phyloP scores from a whole-genome alignment of 2,113 vertebrate species.

The Thalassoma bifasciatum region DNA sequence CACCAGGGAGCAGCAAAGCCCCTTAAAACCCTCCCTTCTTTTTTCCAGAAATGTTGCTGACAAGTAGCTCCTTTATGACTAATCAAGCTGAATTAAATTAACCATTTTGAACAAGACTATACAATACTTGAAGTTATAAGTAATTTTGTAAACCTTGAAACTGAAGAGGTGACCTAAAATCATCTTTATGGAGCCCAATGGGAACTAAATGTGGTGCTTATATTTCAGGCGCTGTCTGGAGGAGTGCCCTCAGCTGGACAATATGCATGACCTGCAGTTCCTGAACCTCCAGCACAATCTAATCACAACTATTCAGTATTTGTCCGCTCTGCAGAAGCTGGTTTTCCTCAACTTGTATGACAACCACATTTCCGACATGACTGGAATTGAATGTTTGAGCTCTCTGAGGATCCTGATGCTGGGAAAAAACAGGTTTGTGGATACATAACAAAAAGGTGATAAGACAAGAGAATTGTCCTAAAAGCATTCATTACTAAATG shows the following conservation, averaged over 20 bases:
- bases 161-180: not conserved
- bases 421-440: constrained; percentile 93
- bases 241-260: constrained; percentile 88
- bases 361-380: constrained; percentile 93
- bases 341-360: constrained; percentile 93
- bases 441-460: not conserved
- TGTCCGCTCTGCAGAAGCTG: constrained; percentile 90
- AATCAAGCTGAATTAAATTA: not conserved
- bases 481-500: not conserved
- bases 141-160: not conserved
- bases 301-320: constrained; percentile 89
- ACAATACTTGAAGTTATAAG: not conserved
- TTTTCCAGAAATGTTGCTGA: too few relatives aligned
- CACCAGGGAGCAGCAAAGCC: constrained; percentile 79
- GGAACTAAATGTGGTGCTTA: not conserved
- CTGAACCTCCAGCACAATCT: constrained; percentile 95
- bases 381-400: constrained; percentile 87
- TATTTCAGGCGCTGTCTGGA: constrained; percentile 86
- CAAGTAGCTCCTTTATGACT: not conserved
- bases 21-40: constrained; percentile 12
- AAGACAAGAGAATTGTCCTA: not conserved
- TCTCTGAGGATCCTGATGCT: constrained; percentile 91
- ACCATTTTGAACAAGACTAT: too few relatives aligned
- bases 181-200: not conserved
- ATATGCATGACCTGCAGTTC: constrained; percentile 87